These are phyloP conservation scores for Gymnoscopelus braueri DNA, from an alignment of 2,797 vertebrate species.

Conservation along the genomic window DNA sequence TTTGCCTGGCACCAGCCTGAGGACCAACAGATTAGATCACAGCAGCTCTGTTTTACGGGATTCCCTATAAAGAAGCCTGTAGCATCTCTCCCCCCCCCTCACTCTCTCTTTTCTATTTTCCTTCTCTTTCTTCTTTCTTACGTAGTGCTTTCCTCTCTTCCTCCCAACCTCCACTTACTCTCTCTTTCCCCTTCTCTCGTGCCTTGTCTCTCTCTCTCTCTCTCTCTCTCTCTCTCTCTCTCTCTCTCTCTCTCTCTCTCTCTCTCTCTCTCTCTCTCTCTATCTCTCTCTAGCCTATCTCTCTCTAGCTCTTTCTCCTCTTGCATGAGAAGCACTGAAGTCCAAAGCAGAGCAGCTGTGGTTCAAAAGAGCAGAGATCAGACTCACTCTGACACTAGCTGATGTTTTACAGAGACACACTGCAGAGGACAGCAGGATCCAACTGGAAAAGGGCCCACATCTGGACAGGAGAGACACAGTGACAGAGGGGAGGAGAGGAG, in stretches of 20 bases:
- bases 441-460: slow-evolving; percentile 62
- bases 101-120: slow-evolving; percentile 23
- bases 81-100: slow-evolving; percentile 23
- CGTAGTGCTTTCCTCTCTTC: slow-evolving; percentile 2
- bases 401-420: slow-evolving; percentile 69
- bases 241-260: slow-evolving; percentile 25
- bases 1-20: slow-evolving; percentile 26
- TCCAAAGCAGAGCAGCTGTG: slow-evolving; percentile 52
- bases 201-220: slow-evolving; percentile 18
- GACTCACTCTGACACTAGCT: slow-evolving; percentile 55
- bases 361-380: slow-evolving; percentile 28
- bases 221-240: slow-evolving; percentile 5
- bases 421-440: slow-evolving; percentile 59
- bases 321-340: slow-evolving; percentile 54
- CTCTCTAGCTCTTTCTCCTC: not conserved
- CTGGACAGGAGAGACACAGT: slow-evolving; percentile 58
- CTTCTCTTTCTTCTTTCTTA: not conserved
- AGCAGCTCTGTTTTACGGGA: slow-evolving; percentile 47
- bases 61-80: slow-evolving; percentile 34
- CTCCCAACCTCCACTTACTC: not conserved
- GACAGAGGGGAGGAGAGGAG: slow-evolving; percentile 21
- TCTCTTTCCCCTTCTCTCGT: slow-evolving; percentile 2
- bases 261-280: not conserved
- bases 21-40: slow-evolving; percentile 36
- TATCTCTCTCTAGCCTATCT: slow-evolving; percentile 2